A percentile compares a stretch with the other conserved stretches of the same genome.
phyloP scores from a whole-genome alignment of 1,140 invertebrate genomes.

The Oreohelix idahoensis region DNA sequence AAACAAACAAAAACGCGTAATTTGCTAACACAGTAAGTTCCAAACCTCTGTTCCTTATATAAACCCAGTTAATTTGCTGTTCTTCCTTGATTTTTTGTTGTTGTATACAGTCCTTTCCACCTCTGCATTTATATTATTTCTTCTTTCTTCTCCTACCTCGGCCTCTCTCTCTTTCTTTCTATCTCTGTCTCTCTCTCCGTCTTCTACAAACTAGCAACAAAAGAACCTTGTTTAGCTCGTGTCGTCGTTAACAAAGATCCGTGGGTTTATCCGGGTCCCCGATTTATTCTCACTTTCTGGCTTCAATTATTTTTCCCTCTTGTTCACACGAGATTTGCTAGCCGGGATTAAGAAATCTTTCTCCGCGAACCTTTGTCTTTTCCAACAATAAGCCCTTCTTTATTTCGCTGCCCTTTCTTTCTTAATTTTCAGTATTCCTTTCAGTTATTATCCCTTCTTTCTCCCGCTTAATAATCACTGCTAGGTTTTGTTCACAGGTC shows the following conservation, averaged over 20 bases:
- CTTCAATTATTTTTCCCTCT: not conserved
- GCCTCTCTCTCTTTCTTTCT: not conserved
- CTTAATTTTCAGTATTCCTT: slow-evolving; percentile 13
- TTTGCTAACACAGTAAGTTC: no score
- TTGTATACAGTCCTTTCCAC: no score
- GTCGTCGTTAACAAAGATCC: not conserved
- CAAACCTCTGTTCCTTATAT: no score
- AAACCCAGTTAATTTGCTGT: no score
- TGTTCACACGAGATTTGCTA: not conserved
- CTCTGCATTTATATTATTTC: not conserved
- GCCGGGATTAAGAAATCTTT: not conserved
- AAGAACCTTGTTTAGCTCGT: not conserved
- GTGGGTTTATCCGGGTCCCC: not conserved
- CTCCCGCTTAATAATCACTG: not conserved
- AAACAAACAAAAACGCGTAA: no score
- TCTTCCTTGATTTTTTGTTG: not conserved
- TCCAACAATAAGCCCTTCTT: not conserved
- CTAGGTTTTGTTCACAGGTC: not conserved
- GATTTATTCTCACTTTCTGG: not conserved
- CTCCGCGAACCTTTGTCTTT: not conserved
- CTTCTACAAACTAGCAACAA: not conserved
- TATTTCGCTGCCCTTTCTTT: not conserved
- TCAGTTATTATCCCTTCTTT: not conserved
- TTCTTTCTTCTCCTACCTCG: not conserved
- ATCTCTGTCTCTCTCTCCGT: no score